Evolutionary conservation across 2,797 vertebrate species (phyloP), one percentile per base, ranked within the genome.

Genomic region (Crocidura indochinensis): DNA sequence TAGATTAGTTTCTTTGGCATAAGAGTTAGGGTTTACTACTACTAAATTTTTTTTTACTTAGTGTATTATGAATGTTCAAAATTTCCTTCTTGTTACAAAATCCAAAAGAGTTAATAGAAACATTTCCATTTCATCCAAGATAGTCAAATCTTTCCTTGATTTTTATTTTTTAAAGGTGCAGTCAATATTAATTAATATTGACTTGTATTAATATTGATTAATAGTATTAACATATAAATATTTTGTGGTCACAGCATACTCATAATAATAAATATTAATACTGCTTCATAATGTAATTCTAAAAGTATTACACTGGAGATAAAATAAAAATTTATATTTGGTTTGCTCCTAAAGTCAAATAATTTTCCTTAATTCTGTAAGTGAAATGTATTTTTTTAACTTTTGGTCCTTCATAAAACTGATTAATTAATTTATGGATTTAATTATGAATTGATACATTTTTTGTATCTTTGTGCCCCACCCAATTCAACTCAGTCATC

Each of bases 251-350:
- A 62, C 75, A 84, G 2, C 71, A 9, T 29, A 64, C 56, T 81
- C 10, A 72, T 74, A 92, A 60, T 90, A 60, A 86, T 62, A 12
- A 85, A 56, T 88, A 85, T 92, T 89, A 94, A 76, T 80, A 83
- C 51, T 77, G 14, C 72, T 71, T 84, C n/a, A 81, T 29, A 86
- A 3, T 71, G 1, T 90, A 91, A 87, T 91, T 91, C 80, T 29
- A 84, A 44, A 92, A 92, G 79, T 72, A 87, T 27, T 91, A 71
- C 6, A 87, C 4, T 87, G 17, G 84, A 49, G 92, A 68, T 84
- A 31, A 56, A 89, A 89, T 51, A 19, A 68, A 71, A 85, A 87
- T 90, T 93, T 31, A 83, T 8, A 71, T 83, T 89, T 88, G 10
- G 3, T 94, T 20, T 85, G 22, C 5, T 73, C 64, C 82, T 38